These are phyloP conservation scores for Neosalanx taihuensis DNA, from an alignment of 2,797 vertebrate species.

Conservation along the genomic window DNA sequence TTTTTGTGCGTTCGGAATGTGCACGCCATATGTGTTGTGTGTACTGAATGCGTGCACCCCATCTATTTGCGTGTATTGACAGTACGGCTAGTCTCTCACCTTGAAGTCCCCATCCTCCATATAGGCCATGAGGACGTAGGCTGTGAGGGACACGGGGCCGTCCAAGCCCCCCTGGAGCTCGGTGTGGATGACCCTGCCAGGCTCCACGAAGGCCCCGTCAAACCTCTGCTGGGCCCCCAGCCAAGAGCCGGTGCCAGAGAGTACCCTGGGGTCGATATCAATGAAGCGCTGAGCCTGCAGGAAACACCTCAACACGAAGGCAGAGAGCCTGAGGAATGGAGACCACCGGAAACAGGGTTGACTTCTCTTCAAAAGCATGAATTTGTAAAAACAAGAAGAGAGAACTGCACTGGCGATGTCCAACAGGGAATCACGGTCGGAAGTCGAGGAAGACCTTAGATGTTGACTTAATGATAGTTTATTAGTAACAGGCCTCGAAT, in stretches of 20 bases:
- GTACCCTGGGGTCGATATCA: constrained; percentile 72
- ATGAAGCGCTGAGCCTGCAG: constrained; percentile 81
- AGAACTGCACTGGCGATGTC: too few species aligned
- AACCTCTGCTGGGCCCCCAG: constrained; percentile 69
- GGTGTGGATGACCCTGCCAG: constrained; percentile 81
- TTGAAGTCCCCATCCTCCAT: constrained; percentile 71
- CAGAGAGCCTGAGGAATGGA: constrained; percentile 77
- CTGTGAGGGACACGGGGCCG: constrained; percentile 79
- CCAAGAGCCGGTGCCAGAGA: constrained; percentile 71
- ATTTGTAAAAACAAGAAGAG: not conserved
- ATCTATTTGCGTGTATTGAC: not conserved
- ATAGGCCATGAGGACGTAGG: constrained; percentile 82
- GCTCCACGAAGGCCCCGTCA: constrained; percentile 79
- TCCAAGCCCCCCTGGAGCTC: constrained; percentile 82
- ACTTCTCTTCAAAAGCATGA: not conserved
- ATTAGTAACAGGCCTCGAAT: too few species aligned
- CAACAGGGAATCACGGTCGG: too few species aligned
- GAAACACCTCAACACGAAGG: constrained; percentile 90
- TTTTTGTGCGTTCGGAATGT: too few species aligned
- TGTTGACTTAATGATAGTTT: too few species aligned
- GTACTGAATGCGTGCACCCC: not conserved
- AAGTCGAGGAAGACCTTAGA: too few species aligned
- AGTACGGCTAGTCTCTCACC: constrained; percentile 60
- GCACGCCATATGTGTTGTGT: too few species aligned
- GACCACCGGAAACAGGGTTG: not conserved